Conservation (phyloP, 2,113 vertebrate genomes). For the Mobula birostris region DNA sequence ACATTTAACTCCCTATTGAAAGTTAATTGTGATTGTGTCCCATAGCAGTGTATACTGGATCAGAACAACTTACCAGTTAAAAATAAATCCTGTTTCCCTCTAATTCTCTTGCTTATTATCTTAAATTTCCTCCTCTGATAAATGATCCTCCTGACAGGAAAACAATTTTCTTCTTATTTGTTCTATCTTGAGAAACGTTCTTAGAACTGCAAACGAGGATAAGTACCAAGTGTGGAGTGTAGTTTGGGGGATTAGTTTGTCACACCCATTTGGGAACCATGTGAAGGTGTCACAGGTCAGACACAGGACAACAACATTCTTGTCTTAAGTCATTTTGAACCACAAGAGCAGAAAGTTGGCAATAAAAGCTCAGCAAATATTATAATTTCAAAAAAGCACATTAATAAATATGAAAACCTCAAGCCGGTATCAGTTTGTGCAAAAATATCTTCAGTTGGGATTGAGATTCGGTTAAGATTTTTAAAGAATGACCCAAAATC, state of each 20-base stretch:
- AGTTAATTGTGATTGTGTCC: background rate
- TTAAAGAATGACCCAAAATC: background rate
- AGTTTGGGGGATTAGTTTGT: background rate
- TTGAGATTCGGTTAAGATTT: background rate
- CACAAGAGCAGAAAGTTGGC: background rate
- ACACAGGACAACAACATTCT: background rate
- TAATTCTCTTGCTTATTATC: background rate
- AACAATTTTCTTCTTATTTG: background rate
- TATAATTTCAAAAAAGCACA: background rate
- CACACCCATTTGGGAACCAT: background rate
- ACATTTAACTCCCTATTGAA: background rate
- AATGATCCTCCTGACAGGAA: background rate
- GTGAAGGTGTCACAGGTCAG: background rate
- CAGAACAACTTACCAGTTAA: background rate
- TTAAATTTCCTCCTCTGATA: background rate
- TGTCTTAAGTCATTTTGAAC: background rate
- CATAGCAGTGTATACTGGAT: background rate
- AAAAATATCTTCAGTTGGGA: background rate
- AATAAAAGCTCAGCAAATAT: too few species aligned
- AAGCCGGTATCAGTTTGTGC: background rate
- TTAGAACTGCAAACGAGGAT: background rate
- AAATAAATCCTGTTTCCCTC: background rate
- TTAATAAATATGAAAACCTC: background rate
- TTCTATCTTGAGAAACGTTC: background rate
- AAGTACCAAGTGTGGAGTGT: background rate